These are phyloP conservation scores for Mimas tiliae DNA, from an alignment of 2,888 invertebrate genomes.

Conservation along the genomic window DNA sequence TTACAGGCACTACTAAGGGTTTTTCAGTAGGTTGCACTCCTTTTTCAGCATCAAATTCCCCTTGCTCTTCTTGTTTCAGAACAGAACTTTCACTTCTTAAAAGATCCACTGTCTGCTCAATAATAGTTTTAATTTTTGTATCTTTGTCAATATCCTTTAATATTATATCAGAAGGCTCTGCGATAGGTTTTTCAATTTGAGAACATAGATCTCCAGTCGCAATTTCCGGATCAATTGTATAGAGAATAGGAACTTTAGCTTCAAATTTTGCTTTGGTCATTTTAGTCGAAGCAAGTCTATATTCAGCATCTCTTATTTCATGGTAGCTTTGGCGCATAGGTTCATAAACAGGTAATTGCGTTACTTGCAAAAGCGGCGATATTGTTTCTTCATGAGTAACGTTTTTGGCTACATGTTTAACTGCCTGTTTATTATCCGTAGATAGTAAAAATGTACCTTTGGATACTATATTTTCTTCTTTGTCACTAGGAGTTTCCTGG, in stretches of 20 bases:
- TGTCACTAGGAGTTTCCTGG: neutral
- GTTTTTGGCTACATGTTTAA: neutral
- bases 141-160: neutral
- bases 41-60: conserved; percentile 33
- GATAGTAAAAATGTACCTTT: no score
- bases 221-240: neutral
- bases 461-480: neutral
- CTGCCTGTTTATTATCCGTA: neutral
- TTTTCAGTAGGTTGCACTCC: conserved; percentile 14
- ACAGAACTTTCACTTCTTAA: conserved; percentile 27
- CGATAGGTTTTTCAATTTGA: conserved; percentile 25
- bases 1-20: neutral
- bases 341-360: conserved; percentile 38
- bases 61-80: neutral
- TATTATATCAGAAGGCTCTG: neutral
- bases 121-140: conserved; percentile 32
- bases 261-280: conserved; percentile 17
- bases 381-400: conserved; percentile 19
- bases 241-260: neutral
- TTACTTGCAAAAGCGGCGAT: conserved; percentile 9
- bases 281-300: conserved; percentile 36
- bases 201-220: no score
- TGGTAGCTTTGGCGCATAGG: conserved; percentile 50
- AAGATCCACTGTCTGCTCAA: conserved; percentile 36
- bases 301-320: conserved; percentile 59